Base-by-base conservation (phyloP, 2,888 invertebrate genomes). In the Meteorus cinctellus region DNA sequence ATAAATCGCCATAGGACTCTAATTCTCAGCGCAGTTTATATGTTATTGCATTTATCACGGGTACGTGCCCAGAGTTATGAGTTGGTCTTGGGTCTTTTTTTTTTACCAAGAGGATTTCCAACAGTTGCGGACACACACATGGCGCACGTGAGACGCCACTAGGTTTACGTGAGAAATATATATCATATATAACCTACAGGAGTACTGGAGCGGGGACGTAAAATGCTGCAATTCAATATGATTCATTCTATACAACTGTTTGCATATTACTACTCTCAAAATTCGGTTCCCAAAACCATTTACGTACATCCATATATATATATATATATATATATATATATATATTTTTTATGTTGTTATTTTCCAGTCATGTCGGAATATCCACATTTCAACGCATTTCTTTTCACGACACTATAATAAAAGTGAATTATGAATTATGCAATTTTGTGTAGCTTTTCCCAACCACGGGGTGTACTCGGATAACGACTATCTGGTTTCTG, bases 1-100 rank as follows among this genome's bases (percentile, higher is more conserved):
- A 87, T 87, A 87, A 87, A 87, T 87, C 86, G 85, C 84, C 83
- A 80, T 82, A 81, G 83, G 84, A 82, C 86, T 85, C 85, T 88
- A 88, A 87, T 88, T 87, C 87, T 87, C 85, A 77, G 83, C 84
- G 78, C 86, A 86, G 87, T 88, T 88, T 86, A 88, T 87, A 86
- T 83, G 86, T 86, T 86, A 88, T 88, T 87, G 86, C 88, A 88
- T 88, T 87, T 86, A 86, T 88, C 88, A 86, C 85, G 77, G 41
- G 79, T 86, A 88, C 88, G 87, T 88, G 88, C 81, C 77, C 76
- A 69, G 86, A 79, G 76, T 86, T 82, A 76, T 73, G 71, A 79
- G 81, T 81, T 48, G 70, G 62, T 69, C 51, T 60, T 14, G 34
- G 19, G 63, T 36, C 24, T 62, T 45, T 16, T 45, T 48, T 68